These are phyloP conservation scores for Phasia obesa DNA, from an alignment of 2,888 invertebrate genomes.

Conservation along the genomic window DNA sequence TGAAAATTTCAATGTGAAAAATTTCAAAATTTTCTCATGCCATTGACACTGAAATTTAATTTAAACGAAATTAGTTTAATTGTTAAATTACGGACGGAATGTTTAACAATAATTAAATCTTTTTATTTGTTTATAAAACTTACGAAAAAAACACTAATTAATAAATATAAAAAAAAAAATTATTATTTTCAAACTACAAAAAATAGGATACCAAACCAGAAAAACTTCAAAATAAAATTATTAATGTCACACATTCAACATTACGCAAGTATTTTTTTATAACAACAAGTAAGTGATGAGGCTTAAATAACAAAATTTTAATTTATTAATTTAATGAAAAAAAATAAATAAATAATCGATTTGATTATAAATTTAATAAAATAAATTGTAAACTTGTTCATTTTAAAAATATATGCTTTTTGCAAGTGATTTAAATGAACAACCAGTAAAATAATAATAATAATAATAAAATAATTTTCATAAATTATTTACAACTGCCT, in stretches of 20 bases:
- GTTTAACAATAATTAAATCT: conserved; percentile 45
- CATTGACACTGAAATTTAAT: conserved; percentile 73
- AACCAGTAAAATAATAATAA: not conserved
- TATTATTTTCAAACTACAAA: conserved; percentile 5
- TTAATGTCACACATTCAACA: conserved; percentile 16
- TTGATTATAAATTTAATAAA: conserved; percentile 23
- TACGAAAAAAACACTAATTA: conserved; percentile 32
- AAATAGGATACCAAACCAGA: not conserved
- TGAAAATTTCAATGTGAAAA: conserved; percentile 54
- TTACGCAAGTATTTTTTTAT: conserved; percentile 13
- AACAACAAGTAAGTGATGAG: conserved; percentile 49
- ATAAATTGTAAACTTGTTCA: conserved; percentile 3
- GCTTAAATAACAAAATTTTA: not conserved
- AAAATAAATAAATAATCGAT: conserved; percentile 23
- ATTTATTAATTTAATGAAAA: not conserved
- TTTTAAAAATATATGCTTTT: not conserved
- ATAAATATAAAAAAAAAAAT: conserved; percentile 10
- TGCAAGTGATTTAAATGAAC: not conserved
- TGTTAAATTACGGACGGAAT: conserved; percentile 68
- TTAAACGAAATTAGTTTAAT: conserved; percentile 70
- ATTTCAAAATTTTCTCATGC: conserved; percentile 50
- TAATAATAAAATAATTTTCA: conserved; percentile 5
- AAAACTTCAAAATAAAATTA: conserved; percentile 4
- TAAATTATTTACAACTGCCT: conserved; percentile 56
- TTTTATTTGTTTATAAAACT: conserved; percentile 44